Evolutionary conservation across 2,113 vertebrate species (phyloP).

Genomic region (Cacatua alba): DNA sequence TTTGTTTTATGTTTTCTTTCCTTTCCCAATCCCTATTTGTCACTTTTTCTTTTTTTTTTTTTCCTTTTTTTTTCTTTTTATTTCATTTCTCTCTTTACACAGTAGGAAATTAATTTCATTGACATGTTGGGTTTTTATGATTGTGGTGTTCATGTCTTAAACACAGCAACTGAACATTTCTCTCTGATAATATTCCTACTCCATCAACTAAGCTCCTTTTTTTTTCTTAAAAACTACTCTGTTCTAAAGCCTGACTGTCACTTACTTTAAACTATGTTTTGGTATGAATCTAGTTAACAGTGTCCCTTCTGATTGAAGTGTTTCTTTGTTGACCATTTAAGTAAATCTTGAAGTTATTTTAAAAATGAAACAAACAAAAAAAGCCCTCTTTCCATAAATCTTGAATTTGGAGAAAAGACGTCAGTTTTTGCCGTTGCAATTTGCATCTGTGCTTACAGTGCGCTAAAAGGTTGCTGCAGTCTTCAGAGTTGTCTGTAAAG

Average conservation of each 20-base stretch:
- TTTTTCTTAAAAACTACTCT: not conserved
- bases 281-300: not conserved
- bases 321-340: not conserved
- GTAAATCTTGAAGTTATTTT: not conserved
- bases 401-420: conserved; percentile 9
- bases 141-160: conserved; percentile 37
- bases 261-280: not conserved
- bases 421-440: not conserved
- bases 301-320: not conserved
- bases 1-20: conserved; percentile 29
- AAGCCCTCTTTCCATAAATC: not conserved
- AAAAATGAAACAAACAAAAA: not conserved
- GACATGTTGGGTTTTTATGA: conserved; percentile 32
- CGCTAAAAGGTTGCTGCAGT: not conserved
- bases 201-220: not conserved
- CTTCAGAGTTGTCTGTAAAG: not conserved
- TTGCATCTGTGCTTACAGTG: not conserved
- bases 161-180: not conserved
- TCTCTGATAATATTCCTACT: conserved; percentile 12
- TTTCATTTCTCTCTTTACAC: not conserved
- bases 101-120: not conserved
- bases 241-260: not conserved
- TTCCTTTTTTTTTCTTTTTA: not conserved
- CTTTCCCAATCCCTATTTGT: not conserved
- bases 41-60: not conserved